Evolutionary conservation across 2,888 invertebrate species (phyloP).

Genomic region (Baronia brevicornis): DNA sequence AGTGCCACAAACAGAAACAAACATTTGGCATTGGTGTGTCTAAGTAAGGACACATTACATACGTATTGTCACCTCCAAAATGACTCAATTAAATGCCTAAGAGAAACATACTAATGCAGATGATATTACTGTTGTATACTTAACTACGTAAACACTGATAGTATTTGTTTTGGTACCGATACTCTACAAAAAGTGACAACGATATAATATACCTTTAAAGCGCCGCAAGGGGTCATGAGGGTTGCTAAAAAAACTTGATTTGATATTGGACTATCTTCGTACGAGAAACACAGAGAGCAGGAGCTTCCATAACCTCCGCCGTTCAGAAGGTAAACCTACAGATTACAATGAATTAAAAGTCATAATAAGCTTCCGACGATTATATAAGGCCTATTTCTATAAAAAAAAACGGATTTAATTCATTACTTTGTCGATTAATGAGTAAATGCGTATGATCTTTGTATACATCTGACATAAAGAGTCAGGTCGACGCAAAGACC

Average conservation of each 20-base stretch:
- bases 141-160: conserved; percentile 60
- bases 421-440: conserved; percentile 50
- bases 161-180: conserved; percentile 46
- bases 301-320: conserved; percentile 69
- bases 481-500: conserved; percentile 56
- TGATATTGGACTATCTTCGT: conserved; percentile 55
- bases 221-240: conserved; percentile 63
- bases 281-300: conserved; percentile 57
- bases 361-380: conserved; percentile 26
- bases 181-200: conserved; percentile 29
- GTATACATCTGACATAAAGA: conserved; percentile 73
- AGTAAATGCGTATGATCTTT: conserved; percentile 71
- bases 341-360: conserved; percentile 44
- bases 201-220: conserved; percentile 51
- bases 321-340: conserved; percentile 56
- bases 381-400: conserved; percentile 30
- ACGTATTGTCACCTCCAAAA: conserved; percentile 18
- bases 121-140: conserved; percentile 31
- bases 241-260: conserved; percentile 52
- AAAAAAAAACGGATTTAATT: conserved; percentile 58
- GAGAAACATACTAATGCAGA: conserved; percentile 25
- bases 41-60: conserved; percentile 22
- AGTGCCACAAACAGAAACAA: conserved; percentile 24
- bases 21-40: conserved; percentile 24
- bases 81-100: conserved; percentile 21